Evolutionary conservation across 2,113 vertebrate species (phyloP), one percentile per base, ranked within the genome.

Genomic region (Nyctereutes procyonoides): DNA sequence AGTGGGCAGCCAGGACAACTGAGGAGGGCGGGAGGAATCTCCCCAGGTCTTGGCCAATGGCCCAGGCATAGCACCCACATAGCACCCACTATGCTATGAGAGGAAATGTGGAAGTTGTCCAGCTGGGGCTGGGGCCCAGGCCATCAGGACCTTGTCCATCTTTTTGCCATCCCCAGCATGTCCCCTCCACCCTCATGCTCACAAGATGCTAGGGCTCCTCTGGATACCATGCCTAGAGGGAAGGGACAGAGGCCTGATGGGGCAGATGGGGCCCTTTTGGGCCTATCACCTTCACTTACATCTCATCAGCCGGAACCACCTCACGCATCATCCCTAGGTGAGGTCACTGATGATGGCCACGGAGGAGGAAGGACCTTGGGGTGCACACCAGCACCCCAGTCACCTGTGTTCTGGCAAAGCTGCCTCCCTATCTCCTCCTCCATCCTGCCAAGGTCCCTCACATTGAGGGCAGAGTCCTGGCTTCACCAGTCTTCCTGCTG

Each of bases 381-480:
- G 19, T 14, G 8, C 17, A 30, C 30, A 16, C 38, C 30, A 22
- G 19, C 13, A 2, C 22, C 53, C 26, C 32, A 38, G 4, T 26
- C 24, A 30, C 13, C 53, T 19, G 53, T 38, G 32, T 60, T 35
- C 85, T 13, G 14, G 65, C 30, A 7, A 16, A 84, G 30, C 71
- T 8, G 8, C 80, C 38, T 79, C 55, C 17, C 32, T 38, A 2
- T 32, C 55, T 91, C 32, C 17, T 73, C 55, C 16, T 51, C 17
- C 20, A 8, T 35, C 17, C 30, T 32, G 38, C 11, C 30, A 24
- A 8, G 10, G 35, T 1, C 10, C 35, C n/a, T 63, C 55, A 35
- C 0, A 2, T 8, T 30, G 35, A 67, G 30, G 30, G 51, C 0
- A 0, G 56, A 24, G 12, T 15, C 0, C 0, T 32, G 17, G 38